Percentiles rank a stretch among this genome's conserved stretches.
Conservation (phyloP, 1,140 invertebrate genomes). For the Trissolcus basalis region DNA sequence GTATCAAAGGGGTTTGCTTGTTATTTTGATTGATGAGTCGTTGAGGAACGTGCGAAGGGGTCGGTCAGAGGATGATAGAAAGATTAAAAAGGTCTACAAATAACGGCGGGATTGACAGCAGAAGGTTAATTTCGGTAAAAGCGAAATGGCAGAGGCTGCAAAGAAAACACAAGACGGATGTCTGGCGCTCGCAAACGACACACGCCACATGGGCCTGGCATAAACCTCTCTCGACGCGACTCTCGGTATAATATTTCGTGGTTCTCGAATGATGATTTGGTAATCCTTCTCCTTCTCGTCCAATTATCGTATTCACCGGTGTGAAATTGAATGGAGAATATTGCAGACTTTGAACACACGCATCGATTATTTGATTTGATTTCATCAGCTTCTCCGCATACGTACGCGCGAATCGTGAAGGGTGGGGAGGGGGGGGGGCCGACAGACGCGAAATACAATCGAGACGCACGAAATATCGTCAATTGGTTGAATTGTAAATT, state of each 20-base stretch:
- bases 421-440: background rate
- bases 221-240: constrained; percentile 27
- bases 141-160: constrained; percentile 68
- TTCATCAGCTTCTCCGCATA: constrained; percentile 28
- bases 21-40: constrained; percentile 41
- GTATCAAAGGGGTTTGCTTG: constrained; percentile 1
- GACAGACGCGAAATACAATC: constrained; percentile 25
- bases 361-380: constrained; percentile 61
- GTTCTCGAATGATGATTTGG: constrained; percentile 59
- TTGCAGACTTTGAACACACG: constrained; percentile 60
- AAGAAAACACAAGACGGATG: too few species aligned
- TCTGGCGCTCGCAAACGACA: constrained; percentile 9
- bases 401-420: background rate
- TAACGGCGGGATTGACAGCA: constrained; percentile 59
- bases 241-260: constrained; percentile 49
- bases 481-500: constrained; percentile 9
- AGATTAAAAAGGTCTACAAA: constrained; percentile 56
- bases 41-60: constrained; percentile 18
- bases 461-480: constrained; percentile 26
- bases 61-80: constrained; percentile 24
- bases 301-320: constrained; percentile 62
- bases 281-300: constrained; percentile 61
- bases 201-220: constrained; percentile 60
- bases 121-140: constrained; percentile 70
- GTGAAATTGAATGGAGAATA: constrained; percentile 62